phyloP scores from a whole-genome alignment of 2,113 vertebrate species.

The Notiomystis cincta region DNA sequence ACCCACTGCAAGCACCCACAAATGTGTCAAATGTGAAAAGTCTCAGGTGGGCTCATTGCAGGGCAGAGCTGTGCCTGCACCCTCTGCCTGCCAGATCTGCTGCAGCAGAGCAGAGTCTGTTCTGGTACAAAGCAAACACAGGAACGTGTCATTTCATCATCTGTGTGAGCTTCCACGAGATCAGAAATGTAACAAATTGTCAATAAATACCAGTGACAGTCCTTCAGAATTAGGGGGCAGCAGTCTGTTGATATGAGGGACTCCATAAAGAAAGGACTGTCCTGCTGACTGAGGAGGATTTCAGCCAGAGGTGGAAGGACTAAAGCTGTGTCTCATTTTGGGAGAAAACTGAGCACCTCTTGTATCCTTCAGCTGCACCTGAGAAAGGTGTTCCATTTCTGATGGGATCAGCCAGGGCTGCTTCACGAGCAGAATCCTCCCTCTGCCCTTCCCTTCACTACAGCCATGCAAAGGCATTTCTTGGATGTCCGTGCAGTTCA shows the following conservation, averaged over 20 bases:
- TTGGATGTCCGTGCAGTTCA: neutral
- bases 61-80: neutral
- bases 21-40: fast-evolving
- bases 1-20: neutral
- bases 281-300: neutral
- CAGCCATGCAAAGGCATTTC: neutral
- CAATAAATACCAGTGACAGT: neutral
- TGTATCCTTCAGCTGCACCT: neutral
- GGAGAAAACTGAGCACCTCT: neutral
- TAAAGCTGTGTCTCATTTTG: neutral
- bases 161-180: neutral
- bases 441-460: neutral
- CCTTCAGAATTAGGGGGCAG: neutral
- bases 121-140: fast-evolving
- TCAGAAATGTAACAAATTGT: neutral
- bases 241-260: neutral
- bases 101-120: neutral
- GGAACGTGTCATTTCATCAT: neutral
- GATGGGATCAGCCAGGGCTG: too few species aligned
- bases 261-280: neutral
- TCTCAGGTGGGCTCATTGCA: too few species aligned
- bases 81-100: neutral
- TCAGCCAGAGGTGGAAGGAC: neutral
- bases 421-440: neutral
- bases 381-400: too few species aligned